These are phyloP conservation scores for Nanger granti DNA, from an alignment of 2,113 vertebrate species.

Conservation along the genomic window DNA sequence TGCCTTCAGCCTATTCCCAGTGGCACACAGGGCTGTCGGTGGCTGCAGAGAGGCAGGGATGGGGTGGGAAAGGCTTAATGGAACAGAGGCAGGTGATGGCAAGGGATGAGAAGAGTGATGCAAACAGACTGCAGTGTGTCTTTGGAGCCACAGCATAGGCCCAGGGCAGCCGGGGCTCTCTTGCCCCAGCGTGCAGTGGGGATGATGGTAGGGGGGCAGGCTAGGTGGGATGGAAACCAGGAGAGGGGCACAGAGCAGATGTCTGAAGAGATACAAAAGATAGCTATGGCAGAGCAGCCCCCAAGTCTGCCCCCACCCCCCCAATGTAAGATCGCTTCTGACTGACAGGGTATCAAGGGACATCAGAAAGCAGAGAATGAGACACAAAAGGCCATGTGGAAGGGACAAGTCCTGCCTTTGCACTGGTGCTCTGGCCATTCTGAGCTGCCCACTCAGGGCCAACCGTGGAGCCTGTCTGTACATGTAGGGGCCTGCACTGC, in stretches of 20 bases:
- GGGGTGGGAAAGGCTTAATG: neutral
- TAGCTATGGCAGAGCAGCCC: fast-evolving
- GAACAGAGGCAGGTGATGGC: neutral
- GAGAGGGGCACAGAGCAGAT: neutral
- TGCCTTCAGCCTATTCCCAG: fast-evolving
- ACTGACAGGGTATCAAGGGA: neutral
- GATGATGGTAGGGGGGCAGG: fast-evolving
- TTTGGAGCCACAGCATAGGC: fast-evolving
- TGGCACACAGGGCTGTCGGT: neutral
- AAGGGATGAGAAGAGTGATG: neutral
- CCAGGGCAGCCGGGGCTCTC: fast-evolving
- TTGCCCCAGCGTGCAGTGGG: fast-evolving
- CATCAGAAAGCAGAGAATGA: neutral
- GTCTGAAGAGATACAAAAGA: neutral
- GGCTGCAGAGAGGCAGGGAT: fast-evolving
- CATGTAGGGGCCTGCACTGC: neutral
- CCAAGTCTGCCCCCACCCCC: neutral
- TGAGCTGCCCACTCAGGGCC: too few relatives aligned
- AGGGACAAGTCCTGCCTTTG: neutral
- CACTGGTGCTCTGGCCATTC: too few relatives aligned
- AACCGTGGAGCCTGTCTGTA: neutral
- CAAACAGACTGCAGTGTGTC: fast-evolving
- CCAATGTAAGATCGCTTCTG: neutral
- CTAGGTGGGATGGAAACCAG: neutral
- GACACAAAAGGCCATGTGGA: neutral